These are phyloP conservation scores for Henricia sp. DNA, from an alignment of 53 echinoderm and acorn worm species.

Conservation along the genomic window DNA sequence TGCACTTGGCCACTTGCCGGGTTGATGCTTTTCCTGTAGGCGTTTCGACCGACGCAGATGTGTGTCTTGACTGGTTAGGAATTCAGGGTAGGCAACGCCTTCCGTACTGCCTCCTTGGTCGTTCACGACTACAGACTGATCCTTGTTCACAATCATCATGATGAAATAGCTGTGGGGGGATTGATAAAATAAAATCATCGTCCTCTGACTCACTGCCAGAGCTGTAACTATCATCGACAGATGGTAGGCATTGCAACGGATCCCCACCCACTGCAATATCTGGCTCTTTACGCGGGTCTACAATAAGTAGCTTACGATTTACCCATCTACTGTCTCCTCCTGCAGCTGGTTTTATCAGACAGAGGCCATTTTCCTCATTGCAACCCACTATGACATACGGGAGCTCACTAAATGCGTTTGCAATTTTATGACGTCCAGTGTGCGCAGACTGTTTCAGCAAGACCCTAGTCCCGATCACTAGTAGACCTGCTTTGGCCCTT, in stretches of 20 bases:
- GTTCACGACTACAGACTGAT: not conserved
- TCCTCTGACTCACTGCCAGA: not conserved
- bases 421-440: not conserved
- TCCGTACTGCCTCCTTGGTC: not conserved
- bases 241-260: not conserved
- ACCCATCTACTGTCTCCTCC: not conserved
- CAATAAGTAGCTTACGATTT: constrained; percentile 1
- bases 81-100: not conserved
- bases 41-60: constrained; percentile 19
- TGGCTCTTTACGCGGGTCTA: not conserved
- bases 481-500: not conserved
- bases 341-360: not conserved
- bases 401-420: not conserved
- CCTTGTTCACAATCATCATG: not conserved
- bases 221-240: not conserved
- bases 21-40: not conserved
- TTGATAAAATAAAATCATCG: not conserved
- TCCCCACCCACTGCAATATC: not conserved
- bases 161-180: not conserved
- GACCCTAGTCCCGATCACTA: not conserved
- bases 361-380: not conserved
- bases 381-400: not conserved
- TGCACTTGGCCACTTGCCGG: no score
- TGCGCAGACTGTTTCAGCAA: not conserved
- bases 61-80: not conserved